Evolutionary conservation across 2,888 invertebrate genomes (phyloP).

Genomic region (Polietes domitor): DNA sequence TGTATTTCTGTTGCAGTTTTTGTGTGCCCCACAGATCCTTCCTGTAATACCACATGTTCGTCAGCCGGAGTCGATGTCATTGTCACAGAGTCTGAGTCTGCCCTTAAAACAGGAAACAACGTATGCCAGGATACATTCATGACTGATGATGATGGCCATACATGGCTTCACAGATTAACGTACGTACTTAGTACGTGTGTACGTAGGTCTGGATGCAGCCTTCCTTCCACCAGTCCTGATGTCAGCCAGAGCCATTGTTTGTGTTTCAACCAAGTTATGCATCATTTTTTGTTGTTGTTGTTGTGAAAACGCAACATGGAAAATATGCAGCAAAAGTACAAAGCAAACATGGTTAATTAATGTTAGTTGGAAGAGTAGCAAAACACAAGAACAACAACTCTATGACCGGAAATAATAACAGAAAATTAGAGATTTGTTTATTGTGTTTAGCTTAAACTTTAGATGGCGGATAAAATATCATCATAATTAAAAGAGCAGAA

Average conservation of each 20-base stretch:
- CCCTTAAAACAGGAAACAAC: not conserved
- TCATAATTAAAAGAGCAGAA: not conserved
- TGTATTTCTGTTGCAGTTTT: not conserved
- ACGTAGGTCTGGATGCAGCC: not conserved
- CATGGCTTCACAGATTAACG: no score
- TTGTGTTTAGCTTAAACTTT: not conserved
- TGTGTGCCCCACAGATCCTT: not conserved
- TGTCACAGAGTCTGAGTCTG: not conserved
- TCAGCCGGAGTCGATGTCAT: not conserved
- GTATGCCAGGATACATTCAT: not conserved
- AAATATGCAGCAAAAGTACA: constrained; percentile 13
- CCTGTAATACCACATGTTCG: not conserved
- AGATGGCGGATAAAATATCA: not conserved
- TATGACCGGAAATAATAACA: constrained; percentile 5
- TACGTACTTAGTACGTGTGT: no score
- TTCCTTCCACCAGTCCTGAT: not conserved
- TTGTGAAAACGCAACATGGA: not conserved
- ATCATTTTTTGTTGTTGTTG: not conserved
- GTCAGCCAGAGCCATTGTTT: not conserved
- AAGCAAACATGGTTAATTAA: constrained; percentile 9
- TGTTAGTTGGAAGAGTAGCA: not conserved
- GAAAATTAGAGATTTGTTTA: not conserved
- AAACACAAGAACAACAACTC: not conserved
- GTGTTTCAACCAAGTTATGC: not conserved
- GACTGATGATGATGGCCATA: constrained; percentile 5